Percentiles rank a stretch among this genome's conserved stretches.
Evolutionary conservation across 2,797 vertebrate species (phyloP).

Genomic region (Argentina silus): DNA sequence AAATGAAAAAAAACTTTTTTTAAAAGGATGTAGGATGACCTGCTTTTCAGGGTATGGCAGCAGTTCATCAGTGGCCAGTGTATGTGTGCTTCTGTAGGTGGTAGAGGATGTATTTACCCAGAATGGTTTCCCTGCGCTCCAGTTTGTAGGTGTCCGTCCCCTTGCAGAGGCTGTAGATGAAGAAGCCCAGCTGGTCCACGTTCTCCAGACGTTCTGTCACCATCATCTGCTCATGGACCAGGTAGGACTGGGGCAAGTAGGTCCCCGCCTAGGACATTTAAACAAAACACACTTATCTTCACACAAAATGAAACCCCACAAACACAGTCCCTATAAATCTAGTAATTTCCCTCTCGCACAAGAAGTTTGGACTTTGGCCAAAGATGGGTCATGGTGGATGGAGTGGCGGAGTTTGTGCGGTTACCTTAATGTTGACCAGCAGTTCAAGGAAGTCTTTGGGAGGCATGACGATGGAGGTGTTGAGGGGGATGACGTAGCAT

Average conservation of each 20-base stretch:
- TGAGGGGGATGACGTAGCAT: slow-evolving; percentile 88
- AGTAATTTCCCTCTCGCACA: too few species aligned
- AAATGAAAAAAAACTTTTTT: not conserved
- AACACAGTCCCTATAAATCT: too few species aligned
- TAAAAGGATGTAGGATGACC: not conserved
- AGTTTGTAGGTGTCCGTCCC: slow-evolving; percentile 87
- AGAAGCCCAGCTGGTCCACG: slow-evolving; percentile 82
- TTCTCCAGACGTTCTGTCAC: slow-evolving; percentile 87
- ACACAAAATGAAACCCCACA: too few species aligned
- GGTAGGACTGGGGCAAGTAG: slow-evolving; percentile 87
- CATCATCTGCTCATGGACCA: slow-evolving; percentile 89
- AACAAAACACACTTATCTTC: slow-evolving; percentile 9
- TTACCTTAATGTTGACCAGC: slow-evolving; percentile 88
- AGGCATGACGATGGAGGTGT: slow-evolving; percentile 89
- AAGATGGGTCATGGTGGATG: not conserved
- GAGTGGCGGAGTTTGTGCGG: not conserved
- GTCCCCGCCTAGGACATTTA: slow-evolving; percentile 81
- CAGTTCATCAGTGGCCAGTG: not conserved
- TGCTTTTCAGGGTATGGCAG: not conserved
- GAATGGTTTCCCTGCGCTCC: slow-evolving; percentile 78
- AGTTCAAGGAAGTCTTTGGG: slow-evolving; percentile 86
- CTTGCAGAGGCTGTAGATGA: slow-evolving; percentile 84
- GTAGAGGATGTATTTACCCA: slow-evolving; percentile 34
- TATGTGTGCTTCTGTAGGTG: not conserved
- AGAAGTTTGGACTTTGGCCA: too few species aligned